Conservation (phyloP, 2,113 vertebrate species). For the Tachycineta bicolor region DNA sequence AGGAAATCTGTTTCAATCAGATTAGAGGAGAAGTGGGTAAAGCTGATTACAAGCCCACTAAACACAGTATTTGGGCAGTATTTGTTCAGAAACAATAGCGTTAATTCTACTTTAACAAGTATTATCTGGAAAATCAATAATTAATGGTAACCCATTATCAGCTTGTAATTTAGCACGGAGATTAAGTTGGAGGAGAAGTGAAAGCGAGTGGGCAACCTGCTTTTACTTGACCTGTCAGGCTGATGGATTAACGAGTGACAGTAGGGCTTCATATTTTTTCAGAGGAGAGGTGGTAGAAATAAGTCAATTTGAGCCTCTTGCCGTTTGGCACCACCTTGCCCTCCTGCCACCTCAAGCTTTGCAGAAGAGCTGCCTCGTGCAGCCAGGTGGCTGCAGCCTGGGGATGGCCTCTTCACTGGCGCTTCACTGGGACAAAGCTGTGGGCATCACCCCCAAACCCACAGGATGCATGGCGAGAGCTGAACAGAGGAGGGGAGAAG, state of each 20-base stretch:
- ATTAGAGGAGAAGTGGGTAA: slow-evolving; percentile 85
- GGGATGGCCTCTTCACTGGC: accelerated
- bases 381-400: accelerated
- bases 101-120: slow-evolving; percentile 80
- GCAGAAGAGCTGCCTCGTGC: background rate
- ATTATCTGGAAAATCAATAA: slow-evolving; percentile 78
- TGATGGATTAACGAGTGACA: slow-evolving; percentile 29
- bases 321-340: background rate
- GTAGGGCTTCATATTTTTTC: background rate
- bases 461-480: accelerated
- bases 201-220: slow-evolving; percentile 33
- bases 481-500: background rate
- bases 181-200: slow-evolving; percentile 42
- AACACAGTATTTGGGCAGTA: slow-evolving; percentile 78
- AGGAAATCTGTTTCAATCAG: slow-evolving; percentile 87
- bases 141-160: slow-evolving; percentile 72
- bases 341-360: background rate
- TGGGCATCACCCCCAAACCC: accelerated
- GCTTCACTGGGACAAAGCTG: accelerated
- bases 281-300: background rate
- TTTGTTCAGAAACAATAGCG: slow-evolving; percentile 80
- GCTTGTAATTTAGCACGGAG: slow-evolving; percentile 45
- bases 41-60: slow-evolving; percentile 86
- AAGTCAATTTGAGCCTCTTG: slow-evolving; percentile 6
- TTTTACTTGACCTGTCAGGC: slow-evolving; percentile 61